Conservation (phyloP, 2,113 vertebrate genomes). For the Podarcis raffonei region DNA sequence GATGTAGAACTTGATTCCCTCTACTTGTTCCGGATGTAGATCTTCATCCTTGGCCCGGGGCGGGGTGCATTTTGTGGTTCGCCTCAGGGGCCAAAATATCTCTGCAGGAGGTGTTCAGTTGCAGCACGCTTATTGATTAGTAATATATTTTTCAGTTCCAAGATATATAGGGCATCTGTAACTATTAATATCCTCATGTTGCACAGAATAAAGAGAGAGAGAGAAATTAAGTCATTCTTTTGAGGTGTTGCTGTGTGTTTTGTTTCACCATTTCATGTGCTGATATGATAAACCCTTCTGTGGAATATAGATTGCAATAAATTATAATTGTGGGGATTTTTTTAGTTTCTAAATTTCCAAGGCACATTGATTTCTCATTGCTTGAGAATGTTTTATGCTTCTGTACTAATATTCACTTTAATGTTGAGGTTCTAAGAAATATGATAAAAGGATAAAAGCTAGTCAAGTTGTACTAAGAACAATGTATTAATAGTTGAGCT, state of each 20-base stretch:
- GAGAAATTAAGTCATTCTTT: neutral
- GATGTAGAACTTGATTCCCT: too few species aligned
- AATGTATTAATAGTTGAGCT: neutral
- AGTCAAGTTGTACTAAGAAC: neutral
- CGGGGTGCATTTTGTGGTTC: too few species aligned
- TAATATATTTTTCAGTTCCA: too few species aligned
- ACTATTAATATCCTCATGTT: neutral
- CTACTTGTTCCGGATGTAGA: too few species aligned
- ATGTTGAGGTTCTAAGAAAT: neutral
- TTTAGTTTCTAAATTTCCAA: neutral
- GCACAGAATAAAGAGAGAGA: neutral
- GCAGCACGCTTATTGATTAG: too few species aligned
- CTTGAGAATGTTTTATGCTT: neutral
- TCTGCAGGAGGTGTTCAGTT: too few species aligned
- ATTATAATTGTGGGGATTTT: neutral
- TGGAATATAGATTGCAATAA: neutral
- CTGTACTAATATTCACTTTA: neutral
- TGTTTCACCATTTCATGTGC: neutral
- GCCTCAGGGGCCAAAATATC: too few species aligned
- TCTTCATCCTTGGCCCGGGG: too few species aligned
- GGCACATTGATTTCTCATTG: neutral
- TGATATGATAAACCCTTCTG: neutral
- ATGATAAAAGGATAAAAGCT: neutral
- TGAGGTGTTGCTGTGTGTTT: neutral
- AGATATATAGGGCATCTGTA: neutral